Base-by-base conservation (phyloP, 2,888 invertebrate genomes). In the Ashinkailepas kermadecensis region DNA sequence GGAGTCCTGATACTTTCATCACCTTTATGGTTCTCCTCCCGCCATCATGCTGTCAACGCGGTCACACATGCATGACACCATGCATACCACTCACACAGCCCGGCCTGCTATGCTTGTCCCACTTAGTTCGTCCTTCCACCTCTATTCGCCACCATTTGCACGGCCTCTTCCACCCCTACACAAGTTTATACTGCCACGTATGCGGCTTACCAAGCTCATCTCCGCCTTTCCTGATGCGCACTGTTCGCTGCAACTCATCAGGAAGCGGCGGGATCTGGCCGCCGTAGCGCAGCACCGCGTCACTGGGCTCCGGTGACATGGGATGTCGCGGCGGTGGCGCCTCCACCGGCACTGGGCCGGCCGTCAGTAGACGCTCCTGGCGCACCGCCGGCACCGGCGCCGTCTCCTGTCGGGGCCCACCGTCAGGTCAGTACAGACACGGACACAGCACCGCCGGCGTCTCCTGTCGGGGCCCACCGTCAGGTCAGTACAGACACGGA, bases 311-410 rank as follows among this genome's bases (percentile, higher is more conserved):
- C 80, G 56, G 15, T 94, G 15, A 94, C 93, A 12, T 94, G 95
- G 85, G 93, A 95, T 85, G 95, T 95, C 86, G 93, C 91, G 7
- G 85, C 85, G 39, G 93, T 92, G 7, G 91, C 91, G 86, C 92
- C 91, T 80, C 83, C 83, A 15, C 90, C 92, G 80, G 94, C 94
- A 88, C 93, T 93, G 0, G 93, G 92, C 18, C 85, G 91, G 93
- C 59, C 57, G 13, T 18, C 74, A 39, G 39, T 79, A 54, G 23
- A 65, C 62, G 62, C 78, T 56, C 79, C 62, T 59, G 58, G 25
- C 18, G 67, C 21, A 6, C 70, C 39, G 70, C 18, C 70, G 70
- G 70, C 67, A 74, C 11, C 81, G 58, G 70, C 65, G n/a, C 12
- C 81, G 62, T 70, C 67, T 70, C 82, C 81, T 80, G 74, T 62